Conservation (phyloP, 2,113 vertebrate species). For the Heterotis niloticus region DNA sequence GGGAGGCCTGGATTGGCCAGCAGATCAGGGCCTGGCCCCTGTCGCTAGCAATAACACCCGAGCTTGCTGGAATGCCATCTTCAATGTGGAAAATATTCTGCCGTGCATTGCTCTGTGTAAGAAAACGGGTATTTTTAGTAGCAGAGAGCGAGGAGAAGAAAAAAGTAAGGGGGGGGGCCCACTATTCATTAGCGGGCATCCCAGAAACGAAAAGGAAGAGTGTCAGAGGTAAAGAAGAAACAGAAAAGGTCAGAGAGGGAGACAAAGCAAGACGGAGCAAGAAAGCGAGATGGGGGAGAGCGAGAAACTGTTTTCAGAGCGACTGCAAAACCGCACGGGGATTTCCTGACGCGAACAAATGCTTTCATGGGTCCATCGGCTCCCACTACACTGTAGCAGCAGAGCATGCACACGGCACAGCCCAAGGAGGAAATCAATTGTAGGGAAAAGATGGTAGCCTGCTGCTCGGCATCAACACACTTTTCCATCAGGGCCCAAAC, state of each 20-base stretch:
- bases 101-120: neutral
- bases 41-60: neutral
- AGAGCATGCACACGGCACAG: too few relatives aligned
- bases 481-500: neutral
- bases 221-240: slow-evolving; percentile 14
- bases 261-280: slow-evolving; percentile 19
- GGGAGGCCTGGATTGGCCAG: neutral
- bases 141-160: neutral
- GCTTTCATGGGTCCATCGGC: slow-evolving; percentile 17
- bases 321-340: slow-evolving; percentile 49
- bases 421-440: neutral
- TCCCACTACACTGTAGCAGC: neutral
- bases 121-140: slow-evolving; percentile 19
- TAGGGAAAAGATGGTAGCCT: neutral
- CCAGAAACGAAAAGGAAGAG: neutral
- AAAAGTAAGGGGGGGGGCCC: neutral
- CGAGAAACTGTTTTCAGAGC: slow-evolving; percentile 14
- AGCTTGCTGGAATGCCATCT: neutral
- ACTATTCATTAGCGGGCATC: neutral
- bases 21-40: neutral
- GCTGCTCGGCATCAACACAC: too few relatives aligned
- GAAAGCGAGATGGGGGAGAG: slow-evolving; percentile 19
- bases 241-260: slow-evolving; percentile 32
- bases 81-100: slow-evolving; percentile 16
- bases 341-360: slow-evolving; percentile 46